Percentiles rank a stretch among this genome's conserved stretches.
Evolutionary conservation across 2,888 invertebrate genomes (phyloP).

Genomic region (Abscondita cerata): DNA sequence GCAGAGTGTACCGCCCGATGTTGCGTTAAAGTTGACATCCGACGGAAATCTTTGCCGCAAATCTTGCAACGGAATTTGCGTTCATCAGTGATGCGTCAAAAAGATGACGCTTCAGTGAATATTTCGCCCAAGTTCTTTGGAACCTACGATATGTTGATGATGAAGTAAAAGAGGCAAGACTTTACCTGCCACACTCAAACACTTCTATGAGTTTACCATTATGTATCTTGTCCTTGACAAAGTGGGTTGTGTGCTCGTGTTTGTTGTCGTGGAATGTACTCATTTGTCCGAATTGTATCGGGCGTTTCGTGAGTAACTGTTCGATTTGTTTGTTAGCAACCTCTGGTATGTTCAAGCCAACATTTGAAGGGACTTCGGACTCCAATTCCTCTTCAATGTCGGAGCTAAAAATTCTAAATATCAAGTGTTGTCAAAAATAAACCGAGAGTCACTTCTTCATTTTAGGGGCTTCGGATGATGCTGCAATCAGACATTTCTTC

Average conservation of each 20-base stretch:
- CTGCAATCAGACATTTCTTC: conserved; percentile 32
- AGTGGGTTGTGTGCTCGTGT: conserved; percentile 56
- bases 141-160: conserved; percentile 65
- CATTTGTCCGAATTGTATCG: conserved; percentile 22
- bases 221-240: conserved; percentile 71
- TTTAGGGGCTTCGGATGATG: conserved; percentile 35
- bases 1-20: conserved; percentile 80
- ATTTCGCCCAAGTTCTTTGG: conserved; percentile 79
- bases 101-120: conserved; percentile 76
- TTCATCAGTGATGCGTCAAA: conserved; percentile 77
- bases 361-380: conserved; percentile 39
- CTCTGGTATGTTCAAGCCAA: conserved; percentile 31
- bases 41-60: conserved; percentile 77
- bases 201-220: conserved; percentile 73
- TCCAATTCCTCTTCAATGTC: conserved; percentile 48
- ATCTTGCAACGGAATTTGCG: conserved; percentile 76
- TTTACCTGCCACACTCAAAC: conserved; percentile 79
- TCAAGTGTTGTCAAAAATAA: not conserved
- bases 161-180: conserved; percentile 47
- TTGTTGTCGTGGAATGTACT: conserved; percentile 47
- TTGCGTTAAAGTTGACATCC: conserved; percentile 77
- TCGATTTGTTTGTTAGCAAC: conserved; percentile 39
- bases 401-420: conserved; percentile 8
- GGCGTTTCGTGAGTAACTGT: conserved; percentile 37
- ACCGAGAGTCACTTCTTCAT: conserved; percentile 12